phyloP scores from a whole-genome alignment of 2,797 vertebrate species.

The Cyclura pinguis region DNA sequence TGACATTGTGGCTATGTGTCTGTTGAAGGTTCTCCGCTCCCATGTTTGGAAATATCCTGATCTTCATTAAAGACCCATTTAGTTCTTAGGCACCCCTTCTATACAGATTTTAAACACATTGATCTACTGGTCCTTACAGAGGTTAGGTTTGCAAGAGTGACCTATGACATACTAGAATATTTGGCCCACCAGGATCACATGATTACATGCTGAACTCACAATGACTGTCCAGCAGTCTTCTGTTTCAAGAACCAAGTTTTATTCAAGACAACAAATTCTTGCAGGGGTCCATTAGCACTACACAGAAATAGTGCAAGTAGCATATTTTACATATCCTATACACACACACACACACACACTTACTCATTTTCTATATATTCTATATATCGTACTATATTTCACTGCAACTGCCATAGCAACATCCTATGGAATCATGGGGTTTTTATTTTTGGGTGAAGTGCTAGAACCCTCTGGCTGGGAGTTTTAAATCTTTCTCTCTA shows the following conservation, averaged over 20 bases:
- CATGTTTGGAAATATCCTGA: not conserved
- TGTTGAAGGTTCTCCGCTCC: no score
- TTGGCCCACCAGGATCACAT: not conserved
- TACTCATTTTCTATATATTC: no score
- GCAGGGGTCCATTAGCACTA: not conserved
- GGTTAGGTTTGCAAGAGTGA: not conserved
- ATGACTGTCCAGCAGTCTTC: not conserved
- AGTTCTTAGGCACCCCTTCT: not conserved
- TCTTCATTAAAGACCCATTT: not conserved
- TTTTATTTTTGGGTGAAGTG: no score
- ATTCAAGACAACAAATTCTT: no score
- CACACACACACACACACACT: no score
- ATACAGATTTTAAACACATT: not conserved
- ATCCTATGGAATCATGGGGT: no score
- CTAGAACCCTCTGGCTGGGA: no score
- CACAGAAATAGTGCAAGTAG: not conserved
- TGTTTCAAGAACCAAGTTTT: fast-evolving
- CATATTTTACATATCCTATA: no score
- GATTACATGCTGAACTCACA: not conserved
- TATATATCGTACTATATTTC: not conserved
- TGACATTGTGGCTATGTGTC: no score
- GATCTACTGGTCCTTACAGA: fast-evolving
- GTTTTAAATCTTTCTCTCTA: no score
- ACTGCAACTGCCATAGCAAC: not conserved
- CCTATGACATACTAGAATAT: constrained; percentile 1